phyloP scores from a whole-genome alignment of 2,797 vertebrate species.

The Myotis vivesi region DNA sequence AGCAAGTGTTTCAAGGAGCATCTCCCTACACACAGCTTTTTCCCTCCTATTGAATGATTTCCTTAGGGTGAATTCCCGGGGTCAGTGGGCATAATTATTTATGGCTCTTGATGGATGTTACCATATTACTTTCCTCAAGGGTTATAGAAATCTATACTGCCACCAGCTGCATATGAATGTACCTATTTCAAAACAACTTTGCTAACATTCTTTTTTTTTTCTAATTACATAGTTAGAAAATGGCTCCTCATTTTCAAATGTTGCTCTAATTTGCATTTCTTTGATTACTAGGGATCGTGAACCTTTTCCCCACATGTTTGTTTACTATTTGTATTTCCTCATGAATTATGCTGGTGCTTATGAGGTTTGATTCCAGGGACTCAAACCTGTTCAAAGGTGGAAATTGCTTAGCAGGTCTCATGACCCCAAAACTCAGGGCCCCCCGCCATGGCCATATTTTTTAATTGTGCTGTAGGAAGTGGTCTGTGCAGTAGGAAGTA shows the following conservation, averaged over 20 bases:
- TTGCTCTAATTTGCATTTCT: conserved; percentile 70
- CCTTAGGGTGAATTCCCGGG: conserved; percentile 55
- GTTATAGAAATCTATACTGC: conserved; percentile 23
- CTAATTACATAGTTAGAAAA: conserved; percentile 73
- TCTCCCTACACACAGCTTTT: neutral
- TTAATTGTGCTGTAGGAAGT: neutral
- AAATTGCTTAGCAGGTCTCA: neutral
- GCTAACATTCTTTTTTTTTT: neutral
- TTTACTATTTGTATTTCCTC: conserved; percentile 64
- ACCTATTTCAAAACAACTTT: conserved; percentile 51
- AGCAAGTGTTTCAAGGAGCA: neutral
- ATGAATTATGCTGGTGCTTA: conserved; percentile 61
- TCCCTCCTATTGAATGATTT: neutral
- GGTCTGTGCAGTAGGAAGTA: neutral
- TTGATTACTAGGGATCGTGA: conserved; percentile 65
- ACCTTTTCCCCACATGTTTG: neutral
- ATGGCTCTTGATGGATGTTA: conserved; percentile 38
- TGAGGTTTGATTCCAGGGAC: conserved; percentile 21
- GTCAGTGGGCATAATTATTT: conserved; percentile 41
- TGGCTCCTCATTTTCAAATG: conserved; percentile 16
- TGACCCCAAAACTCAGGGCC: neutral
- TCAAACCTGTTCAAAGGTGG: neutral
- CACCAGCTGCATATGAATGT: neutral
- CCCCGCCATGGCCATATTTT: neutral
- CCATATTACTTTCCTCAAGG: conserved; percentile 2